Percentiles rank a stretch among this genome's conserved stretches.
phyloP scores from a whole-genome alignment of 2,797 vertebrate species.

The Glossophaga mutica region DNA sequence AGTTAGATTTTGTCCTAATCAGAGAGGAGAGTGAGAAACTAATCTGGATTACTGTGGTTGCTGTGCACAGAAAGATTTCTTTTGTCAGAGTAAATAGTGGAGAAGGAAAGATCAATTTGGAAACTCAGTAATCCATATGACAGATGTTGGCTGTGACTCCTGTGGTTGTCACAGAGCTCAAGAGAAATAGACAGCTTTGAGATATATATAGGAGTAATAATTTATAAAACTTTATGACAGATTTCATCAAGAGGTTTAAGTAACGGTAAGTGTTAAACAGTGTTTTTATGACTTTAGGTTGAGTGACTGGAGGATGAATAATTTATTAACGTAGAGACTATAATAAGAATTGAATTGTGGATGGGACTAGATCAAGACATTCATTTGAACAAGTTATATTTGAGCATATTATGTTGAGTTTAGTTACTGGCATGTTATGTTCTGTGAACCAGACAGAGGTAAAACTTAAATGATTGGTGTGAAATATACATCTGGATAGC shows the following conservation, averaged over 20 bases:
- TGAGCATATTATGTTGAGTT: background rate
- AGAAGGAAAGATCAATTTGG: background rate
- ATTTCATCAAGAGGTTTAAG: background rate
- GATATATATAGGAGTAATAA: background rate
- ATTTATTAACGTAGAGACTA: background rate
- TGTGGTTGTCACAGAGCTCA: background rate
- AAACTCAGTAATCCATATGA: background rate
- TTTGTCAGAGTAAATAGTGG: background rate
- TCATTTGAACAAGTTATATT: background rate
- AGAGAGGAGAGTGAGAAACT: background rate
- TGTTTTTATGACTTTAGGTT: background rate
- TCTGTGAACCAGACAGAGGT: background rate
- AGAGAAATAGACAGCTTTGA: conserved; percentile 3
- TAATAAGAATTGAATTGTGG: background rate
- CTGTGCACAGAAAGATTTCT: background rate
- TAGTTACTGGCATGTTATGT: background rate
- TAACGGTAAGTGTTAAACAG: background rate
- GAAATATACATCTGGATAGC: background rate
- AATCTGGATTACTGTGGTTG: background rate
- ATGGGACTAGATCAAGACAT: background rate
- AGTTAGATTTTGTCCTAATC: background rate
- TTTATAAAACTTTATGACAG: background rate
- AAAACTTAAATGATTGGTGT: background rate
- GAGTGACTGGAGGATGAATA: background rate
- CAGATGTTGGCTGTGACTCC: conserved; percentile 16